phyloP scores from a whole-genome alignment of 2,113 vertebrate genomes.

The Patagioenas fasciata region DNA sequence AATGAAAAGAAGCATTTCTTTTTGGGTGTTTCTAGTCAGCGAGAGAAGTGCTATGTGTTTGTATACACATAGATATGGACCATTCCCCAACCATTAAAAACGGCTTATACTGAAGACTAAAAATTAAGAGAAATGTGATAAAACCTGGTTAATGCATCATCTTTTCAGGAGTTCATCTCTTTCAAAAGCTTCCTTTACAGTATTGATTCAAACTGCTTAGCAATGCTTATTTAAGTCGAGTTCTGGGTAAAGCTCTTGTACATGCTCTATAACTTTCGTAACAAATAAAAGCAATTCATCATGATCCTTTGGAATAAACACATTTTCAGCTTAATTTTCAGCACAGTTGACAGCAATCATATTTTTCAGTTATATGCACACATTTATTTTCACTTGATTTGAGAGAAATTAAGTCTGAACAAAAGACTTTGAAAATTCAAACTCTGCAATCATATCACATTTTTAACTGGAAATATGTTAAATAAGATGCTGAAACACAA shows the following conservation, averaged over 20 bases:
- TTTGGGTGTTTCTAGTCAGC: neutral
- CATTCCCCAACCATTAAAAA: neutral
- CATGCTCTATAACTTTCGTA: neutral
- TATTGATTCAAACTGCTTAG: neutral
- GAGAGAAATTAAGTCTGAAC: neutral
- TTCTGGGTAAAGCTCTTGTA: neutral
- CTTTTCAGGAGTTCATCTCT: neutral
- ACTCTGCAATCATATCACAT: neutral
- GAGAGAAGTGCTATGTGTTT: neutral
- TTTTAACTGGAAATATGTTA: neutral
- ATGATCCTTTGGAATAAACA: neutral
- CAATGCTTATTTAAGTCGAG: neutral
- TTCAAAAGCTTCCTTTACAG: neutral
- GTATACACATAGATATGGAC: neutral
- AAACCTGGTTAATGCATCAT: neutral
- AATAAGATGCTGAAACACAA: neutral
- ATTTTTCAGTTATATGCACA: neutral
- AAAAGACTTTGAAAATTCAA: neutral
- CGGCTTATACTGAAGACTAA: neutral
- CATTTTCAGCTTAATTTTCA: neutral
- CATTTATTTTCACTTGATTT: neutral
- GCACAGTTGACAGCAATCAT: neutral
- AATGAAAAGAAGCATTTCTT: neutral
- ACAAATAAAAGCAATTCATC: neutral
- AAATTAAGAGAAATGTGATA: slow-evolving; percentile 21